phyloP scores from a whole-genome alignment of 2,113 vertebrate species.

The Indicator indicator region DNA sequence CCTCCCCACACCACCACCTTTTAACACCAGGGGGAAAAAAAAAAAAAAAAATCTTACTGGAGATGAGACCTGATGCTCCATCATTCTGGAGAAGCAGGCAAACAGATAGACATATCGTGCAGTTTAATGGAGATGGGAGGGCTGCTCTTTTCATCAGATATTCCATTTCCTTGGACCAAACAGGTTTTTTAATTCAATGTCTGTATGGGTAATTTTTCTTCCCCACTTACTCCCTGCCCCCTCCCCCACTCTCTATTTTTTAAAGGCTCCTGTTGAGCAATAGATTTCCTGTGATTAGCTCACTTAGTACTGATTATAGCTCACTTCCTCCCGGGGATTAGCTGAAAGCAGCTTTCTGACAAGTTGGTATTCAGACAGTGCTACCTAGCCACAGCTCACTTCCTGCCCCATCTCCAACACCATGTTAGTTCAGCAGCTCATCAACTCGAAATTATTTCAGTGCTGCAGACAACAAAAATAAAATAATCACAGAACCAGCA shows the following conservation, averaged over 20 bases:
- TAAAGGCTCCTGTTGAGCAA: conserved; percentile 60
- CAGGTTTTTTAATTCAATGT: background rate
- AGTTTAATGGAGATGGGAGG: accelerated
- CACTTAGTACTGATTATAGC: conserved; percentile 60
- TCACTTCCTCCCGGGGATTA: conserved; percentile 69
- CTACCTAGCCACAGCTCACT: conserved; percentile 55
- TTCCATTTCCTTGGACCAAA: background rate
- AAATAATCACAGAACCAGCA: background rate
- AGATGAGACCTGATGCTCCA: background rate
- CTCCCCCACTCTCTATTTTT: background rate
- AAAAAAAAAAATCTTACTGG: background rate
- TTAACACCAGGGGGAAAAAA: background rate
- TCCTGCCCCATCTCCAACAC: conserved; percentile 45
- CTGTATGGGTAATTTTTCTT: background rate
- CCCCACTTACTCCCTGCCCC: background rate
- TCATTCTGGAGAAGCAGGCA: background rate
- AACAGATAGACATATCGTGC: background rate
- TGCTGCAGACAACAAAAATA: background rate
- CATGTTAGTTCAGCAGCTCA: background rate
- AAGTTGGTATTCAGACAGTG: conserved; percentile 49
- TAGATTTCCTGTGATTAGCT: conserved; percentile 70
- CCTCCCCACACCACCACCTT: background rate
- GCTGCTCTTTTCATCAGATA: background rate
- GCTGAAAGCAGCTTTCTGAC: conserved; percentile 59
- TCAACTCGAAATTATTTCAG: background rate